Base-by-base conservation (phyloP, 2,888 invertebrate species). In the Diarsia mendica region DNA sequence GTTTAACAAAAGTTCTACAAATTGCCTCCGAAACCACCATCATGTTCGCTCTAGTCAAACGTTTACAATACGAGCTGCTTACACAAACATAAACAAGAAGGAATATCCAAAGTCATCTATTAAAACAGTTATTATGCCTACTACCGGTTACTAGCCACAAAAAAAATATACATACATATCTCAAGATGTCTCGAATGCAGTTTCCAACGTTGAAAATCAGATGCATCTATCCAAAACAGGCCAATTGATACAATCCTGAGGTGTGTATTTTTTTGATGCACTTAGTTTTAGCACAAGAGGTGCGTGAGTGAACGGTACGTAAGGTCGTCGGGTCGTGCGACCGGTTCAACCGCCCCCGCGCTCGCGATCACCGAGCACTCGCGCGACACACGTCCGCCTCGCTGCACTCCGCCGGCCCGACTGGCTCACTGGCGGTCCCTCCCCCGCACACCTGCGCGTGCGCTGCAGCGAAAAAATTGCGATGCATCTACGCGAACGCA, bases 311-410 rank as follows among this genome's bases (percentile, higher is more conserved):
- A 95, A 94, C 94, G 95, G 95, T 94, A 93, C 95, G 96, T 96
- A 96, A 97, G 97, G 97, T 96, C 97, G 97, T 95, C 96, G 93
- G 96, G 96, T 95, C 96, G 92, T 90, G 89, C 93, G 94, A 95
- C 95, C 94, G 94, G 95, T 95, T 93, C 89, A 91, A 85, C 93
- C 94, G 94, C 94, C 94, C 93, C 94, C 94, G 94, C 94, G 87
- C 91, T 87, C 89, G 88, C 88, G 84, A 51, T 88, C 91, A 90
- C 90, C 88, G 88, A 88, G 86, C 90, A 90, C 88, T 90, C 89
- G 87, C 87, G 82, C 70, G 48, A 84, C 77, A 84, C 74, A 70
- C 91, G 89, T 89, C 89, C 86, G 78, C 74, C 76, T 80, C 73
- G 78, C 69, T 74, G 76, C 85, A 86, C 89, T 79, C 84, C 86